These are phyloP conservation scores for Drosophila ercepeae DNA, from an alignment of 1,140 invertebrate species.

Conservation along the genomic window DNA sequence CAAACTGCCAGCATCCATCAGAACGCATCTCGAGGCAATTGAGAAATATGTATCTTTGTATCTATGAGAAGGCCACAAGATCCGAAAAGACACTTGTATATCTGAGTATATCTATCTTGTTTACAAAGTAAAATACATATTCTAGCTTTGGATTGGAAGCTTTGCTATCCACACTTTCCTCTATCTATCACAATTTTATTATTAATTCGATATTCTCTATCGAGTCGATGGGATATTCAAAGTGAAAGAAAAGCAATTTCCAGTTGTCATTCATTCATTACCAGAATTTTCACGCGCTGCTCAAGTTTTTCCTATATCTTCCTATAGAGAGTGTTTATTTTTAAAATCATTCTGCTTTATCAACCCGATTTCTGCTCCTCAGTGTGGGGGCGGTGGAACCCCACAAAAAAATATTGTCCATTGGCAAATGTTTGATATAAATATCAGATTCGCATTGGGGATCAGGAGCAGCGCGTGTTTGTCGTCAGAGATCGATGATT, in stretches of 20 bases:
- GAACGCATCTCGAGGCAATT: constrained; percentile 34
- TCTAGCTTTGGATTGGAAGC: no score
- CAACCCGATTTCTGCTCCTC: constrained; percentile 40
- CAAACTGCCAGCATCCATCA: constrained; percentile 44
- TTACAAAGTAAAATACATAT: no score
- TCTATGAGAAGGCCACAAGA: background rate
- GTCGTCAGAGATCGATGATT: constrained; percentile 57
- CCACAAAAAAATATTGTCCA: no score
- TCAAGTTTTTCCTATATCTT: constrained; percentile 34
- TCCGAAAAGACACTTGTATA: background rate
- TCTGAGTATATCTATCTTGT: no score
- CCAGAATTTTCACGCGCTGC: constrained; percentile 7
- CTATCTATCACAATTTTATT: background rate
- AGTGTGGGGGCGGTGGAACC: constrained; percentile 17
- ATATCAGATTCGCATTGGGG: constrained; percentile 8
- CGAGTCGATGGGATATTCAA: constrained; percentile 9
- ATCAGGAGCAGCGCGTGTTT: constrained; percentile 53
- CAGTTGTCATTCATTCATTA: constrained; percentile 79
- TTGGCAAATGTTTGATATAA: constrained; percentile 3
- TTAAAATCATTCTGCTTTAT: constrained; percentile 47
- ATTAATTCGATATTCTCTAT: constrained; percentile 17
- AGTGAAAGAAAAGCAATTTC: constrained; percentile 35
- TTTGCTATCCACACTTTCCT: no score
- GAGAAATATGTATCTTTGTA: constrained; percentile 11
- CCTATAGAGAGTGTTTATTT: constrained; percentile 40